Base-by-base conservation (phyloP, 1,140 invertebrate species). In the Parapsyche elsis region DNA sequence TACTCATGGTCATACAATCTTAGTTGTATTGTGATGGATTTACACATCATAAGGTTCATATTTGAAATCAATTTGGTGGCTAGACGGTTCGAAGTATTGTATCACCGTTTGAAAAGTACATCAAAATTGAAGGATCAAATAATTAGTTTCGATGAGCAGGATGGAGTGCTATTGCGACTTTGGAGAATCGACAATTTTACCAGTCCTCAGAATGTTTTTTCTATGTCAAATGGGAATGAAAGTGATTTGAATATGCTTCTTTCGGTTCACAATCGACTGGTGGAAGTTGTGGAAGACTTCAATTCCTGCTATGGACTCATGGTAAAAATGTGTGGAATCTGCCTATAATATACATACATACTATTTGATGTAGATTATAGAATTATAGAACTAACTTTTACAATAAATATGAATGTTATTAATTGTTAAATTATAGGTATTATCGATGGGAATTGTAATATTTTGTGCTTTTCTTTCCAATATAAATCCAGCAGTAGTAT, bases 21-120 rank as follows among this genome's bases (percentile, higher is more conserved):
- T 12, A 24, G 64, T n/a, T 67, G 64, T 12, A 67, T 67, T 12
- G 4, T 26, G 1, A 12, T 67, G 9, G 64, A 67, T 26, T 0
- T 67, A 14, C 21, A 67, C n/a, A 67, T 67, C 4, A 67, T 67
- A 1, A 24, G 64, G 26, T 67, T 67, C 24, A 30, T 67, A 9
- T 67, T 67, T 24, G 64, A 67, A 67, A 23, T 67, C 21, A 67
- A 67, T 30, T 12, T 24, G 19, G 24, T 30, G 14, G 64, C 64
- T 30, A 67, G 64, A 67, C 5, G 64, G n/a, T 67, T 67, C 14
- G 64, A 67, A 67, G 64, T 67, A n/a, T 26, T 67, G 21, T 24
- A 26, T 26, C 14, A 5, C 26, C 24, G 10, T 9, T 67, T 67
- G 23, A 30, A 26, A 67, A 26, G n/a, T 53, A 53, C 16, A 14